Conservation (phyloP, 2,888 invertebrate species). For the Entomobrya multifasciata region DNA sequence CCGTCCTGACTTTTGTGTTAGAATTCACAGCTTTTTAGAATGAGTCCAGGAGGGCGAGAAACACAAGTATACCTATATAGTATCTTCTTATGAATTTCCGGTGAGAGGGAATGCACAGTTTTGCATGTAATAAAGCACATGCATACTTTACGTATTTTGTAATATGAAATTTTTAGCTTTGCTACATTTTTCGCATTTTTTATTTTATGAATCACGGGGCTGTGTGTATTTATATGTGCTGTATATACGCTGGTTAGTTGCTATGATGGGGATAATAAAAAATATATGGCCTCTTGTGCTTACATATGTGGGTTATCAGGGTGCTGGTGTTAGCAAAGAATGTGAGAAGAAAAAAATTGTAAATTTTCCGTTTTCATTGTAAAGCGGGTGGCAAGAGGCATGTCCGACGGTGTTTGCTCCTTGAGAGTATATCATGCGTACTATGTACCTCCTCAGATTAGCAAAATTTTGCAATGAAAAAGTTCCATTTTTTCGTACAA, state of each 20-base stretch:
- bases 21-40: too few relatives aligned
- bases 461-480: neutral
- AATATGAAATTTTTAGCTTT: too few relatives aligned
- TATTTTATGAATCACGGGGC: neutral
- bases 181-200: too few relatives aligned
- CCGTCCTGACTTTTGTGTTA: too few relatives aligned
- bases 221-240: neutral
- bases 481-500: neutral
- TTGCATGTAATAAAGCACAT: too few relatives aligned
- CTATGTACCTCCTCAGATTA: too few relatives aligned
- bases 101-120: neutral
- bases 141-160: too few relatives aligned
- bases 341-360: constrained; percentile 13
- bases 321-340: neutral
- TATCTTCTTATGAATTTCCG: too few relatives aligned
- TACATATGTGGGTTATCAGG: neutral
- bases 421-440: neutral
- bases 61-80: too few relatives aligned
- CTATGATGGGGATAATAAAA: neutral
- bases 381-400: neutral
- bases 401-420: neutral
- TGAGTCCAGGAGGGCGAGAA: too few relatives aligned
- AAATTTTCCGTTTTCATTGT: neutral
- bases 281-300: neutral
- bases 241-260: too few relatives aligned